Conservation (phyloP, 2,113 vertebrate genomes). For the Gnathonemus echidnorhynchus region DNA sequence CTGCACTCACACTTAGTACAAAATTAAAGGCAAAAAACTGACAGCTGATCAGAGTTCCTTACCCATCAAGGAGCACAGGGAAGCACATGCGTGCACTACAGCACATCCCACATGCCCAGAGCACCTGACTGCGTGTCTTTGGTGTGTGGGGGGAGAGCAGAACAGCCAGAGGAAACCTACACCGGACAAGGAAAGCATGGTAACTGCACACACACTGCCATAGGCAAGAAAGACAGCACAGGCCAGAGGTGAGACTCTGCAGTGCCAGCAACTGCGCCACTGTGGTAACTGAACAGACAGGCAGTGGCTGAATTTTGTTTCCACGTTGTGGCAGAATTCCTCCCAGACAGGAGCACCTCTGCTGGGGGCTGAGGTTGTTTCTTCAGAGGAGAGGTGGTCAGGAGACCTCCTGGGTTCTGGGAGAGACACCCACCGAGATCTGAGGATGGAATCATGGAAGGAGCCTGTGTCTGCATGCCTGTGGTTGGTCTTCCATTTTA, state of each 20-base stretch:
- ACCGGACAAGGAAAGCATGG: no score
- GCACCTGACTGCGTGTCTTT: neutral
- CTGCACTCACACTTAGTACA: neutral
- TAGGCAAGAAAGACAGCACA: neutral
- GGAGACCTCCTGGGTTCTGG: conserved; percentile 44
- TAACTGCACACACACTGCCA: no score
- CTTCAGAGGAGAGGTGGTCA: conserved; percentile 36
- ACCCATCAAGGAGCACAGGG: neutral
- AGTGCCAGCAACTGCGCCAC: no score
- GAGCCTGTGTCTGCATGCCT: conserved; percentile 34
- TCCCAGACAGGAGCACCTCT: conserved; percentile 17
- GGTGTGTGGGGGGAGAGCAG: no score
- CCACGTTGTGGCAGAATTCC: neutral
- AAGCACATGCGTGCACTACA: neutral
- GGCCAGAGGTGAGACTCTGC: no score
- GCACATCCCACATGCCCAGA: neutral
- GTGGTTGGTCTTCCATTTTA: conserved; percentile 28
- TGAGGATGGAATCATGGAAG: conserved; percentile 24
- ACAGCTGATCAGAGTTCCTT: neutral
- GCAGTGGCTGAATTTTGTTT: neutral
- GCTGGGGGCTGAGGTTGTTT: conserved; percentile 25
- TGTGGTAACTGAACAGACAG: no score
- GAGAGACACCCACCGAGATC: conserved; percentile 43
- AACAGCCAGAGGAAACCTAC: no score
- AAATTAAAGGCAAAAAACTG: neutral